Conservation (phyloP, 1,140 invertebrate genomes). For the Ostrea denselamellosa region DNA sequence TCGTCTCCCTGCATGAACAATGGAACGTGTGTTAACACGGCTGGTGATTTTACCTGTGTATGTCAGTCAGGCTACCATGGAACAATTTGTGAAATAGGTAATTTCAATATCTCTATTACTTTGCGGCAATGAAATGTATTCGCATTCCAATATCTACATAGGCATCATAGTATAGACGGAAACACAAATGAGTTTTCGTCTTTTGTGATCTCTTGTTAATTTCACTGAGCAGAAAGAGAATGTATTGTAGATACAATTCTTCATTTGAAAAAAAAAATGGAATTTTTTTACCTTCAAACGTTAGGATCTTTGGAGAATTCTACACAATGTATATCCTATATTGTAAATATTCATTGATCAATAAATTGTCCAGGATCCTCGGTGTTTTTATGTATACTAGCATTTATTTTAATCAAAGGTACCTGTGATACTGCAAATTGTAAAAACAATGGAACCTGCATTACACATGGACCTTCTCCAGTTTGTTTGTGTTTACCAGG, state of each 20-base stretch:
- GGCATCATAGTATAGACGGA: too few species aligned
- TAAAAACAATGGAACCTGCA: slow-evolving; percentile 47
- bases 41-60: slow-evolving; percentile 17
- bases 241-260: too few species aligned
- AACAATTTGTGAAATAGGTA: background rate
- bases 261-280: too few species aligned
- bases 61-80: slow-evolving; percentile 44
- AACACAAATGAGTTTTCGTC: too few species aligned
- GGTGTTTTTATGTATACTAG: background rate
- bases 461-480: slow-evolving; percentile 19
- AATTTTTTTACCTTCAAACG: background rate
- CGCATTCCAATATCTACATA: too few species aligned
- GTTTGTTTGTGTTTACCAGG: slow-evolving; percentile 44
- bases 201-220: too few species aligned
- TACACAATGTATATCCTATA: background rate
- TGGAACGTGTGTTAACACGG: slow-evolving; percentile 38
- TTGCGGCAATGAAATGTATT: too few species aligned
- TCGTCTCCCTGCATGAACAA: slow-evolving; percentile 44
- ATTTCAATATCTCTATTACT: too few species aligned
- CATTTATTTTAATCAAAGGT: background rate
- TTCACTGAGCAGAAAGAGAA: too few species aligned
- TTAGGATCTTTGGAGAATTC: too few species aligned
- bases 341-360: background rate
- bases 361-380: background rate
- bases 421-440: slow-evolving; percentile 81